A percentile compares a stretch with the other conserved stretches of the same genome.
phyloP scores from a whole-genome alignment of 2,888 invertebrate species.

The Euclidia mi region DNA sequence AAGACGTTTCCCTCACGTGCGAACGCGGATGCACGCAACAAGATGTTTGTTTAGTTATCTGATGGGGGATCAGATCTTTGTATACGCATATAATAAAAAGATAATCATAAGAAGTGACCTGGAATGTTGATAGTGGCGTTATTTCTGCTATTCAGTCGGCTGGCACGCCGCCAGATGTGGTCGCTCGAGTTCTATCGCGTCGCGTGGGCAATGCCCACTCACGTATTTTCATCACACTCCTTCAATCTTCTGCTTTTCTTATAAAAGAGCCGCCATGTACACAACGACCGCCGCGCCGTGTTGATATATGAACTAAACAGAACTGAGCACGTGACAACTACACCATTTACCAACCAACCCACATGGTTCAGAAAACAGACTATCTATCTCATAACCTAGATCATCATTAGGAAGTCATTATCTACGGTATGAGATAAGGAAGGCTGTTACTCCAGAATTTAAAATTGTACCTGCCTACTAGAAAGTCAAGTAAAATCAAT shows the following conservation, averaged over 20 bases:
- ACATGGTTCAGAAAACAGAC: no score
- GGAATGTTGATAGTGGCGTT: conserved; percentile 89
- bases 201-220: conserved; percentile 80
- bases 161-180: conserved; percentile 84
- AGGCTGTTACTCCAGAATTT: no score
- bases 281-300: not conserved
- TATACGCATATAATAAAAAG: conserved; percentile 72
- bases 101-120: conserved; percentile 86
- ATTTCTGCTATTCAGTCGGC: conserved; percentile 85
- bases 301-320: not conserved
- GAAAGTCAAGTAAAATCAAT: no score
- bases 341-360: no score
- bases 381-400: no score
- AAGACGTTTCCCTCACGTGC: not conserved
- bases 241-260: conserved; percentile 47
- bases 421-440: no score
- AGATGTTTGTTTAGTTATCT: conserved; percentile 51
- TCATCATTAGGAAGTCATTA: no score
- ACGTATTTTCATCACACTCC: conserved; percentile 64
- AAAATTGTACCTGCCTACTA: no score
- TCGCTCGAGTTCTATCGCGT: conserved; percentile 72
- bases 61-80: conserved; percentile 58
- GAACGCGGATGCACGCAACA: conserved; percentile 1
- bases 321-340: not conserved
- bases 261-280: conserved; percentile 15